Conservation (phyloP, 2,888 invertebrate species). For the Xestia c-nigrum region DNA sequence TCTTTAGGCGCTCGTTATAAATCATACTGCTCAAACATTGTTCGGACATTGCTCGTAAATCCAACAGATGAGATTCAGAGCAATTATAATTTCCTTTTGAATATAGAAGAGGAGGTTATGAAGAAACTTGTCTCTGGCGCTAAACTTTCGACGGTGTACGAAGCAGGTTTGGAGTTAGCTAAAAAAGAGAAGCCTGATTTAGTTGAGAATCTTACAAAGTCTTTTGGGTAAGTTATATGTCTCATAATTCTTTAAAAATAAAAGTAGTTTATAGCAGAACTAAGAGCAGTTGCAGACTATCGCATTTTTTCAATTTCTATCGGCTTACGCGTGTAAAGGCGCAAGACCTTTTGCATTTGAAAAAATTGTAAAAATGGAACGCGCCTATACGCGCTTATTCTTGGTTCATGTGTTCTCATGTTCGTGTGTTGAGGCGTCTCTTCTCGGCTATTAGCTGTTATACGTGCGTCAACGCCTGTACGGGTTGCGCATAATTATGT, state of each 20-base stretch:
- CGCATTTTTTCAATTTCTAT: background rate
- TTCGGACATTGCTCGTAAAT: slow-evolving; percentile 98
- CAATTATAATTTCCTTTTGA: slow-evolving; percentile 97
- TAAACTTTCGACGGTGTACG: slow-evolving; percentile 96
- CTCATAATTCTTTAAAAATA: background rate
- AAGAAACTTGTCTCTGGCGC: slow-evolving; percentile 95
- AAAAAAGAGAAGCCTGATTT: slow-evolving; percentile 96
- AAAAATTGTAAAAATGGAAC: too few relatives aligned
- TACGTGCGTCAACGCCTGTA: background rate
- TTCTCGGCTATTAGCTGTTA: background rate
- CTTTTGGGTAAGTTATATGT: slow-evolving; percentile 92
- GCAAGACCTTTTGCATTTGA: too few relatives aligned
- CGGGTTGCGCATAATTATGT: too few relatives aligned
- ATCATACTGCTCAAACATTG: slow-evolving; percentile 99
- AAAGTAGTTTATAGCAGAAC: background rate
- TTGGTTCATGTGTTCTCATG: too few relatives aligned
- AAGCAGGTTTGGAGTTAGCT: slow-evolving; percentile 94
- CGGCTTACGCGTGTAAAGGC: background rate
- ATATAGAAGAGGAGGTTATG: slow-evolving; percentile 97
- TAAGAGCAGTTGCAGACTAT: background rate
- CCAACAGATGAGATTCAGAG: slow-evolving; percentile 95
- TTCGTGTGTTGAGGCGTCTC: background rate
- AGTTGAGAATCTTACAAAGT: slow-evolving; percentile 97
- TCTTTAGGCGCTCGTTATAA: slow-evolving; percentile 98
- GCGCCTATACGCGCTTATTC: too few relatives aligned